Evolutionary conservation across 1,140 invertebrate genomes (phyloP), one percentile per base, ranked within the genome.

Genomic region (Drosophila novamexicana): DNA sequence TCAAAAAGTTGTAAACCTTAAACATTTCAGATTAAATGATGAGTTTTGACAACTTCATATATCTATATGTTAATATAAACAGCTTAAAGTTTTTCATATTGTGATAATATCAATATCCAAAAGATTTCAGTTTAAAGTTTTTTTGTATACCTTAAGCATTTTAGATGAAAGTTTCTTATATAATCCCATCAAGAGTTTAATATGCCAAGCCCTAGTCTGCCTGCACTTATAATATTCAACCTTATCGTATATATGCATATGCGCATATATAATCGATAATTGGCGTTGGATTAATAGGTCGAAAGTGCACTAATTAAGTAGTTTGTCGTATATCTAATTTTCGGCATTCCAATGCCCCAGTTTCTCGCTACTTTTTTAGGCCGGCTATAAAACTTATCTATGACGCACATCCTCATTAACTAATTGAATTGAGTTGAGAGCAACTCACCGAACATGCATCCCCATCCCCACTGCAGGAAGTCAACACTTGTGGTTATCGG

Each of bases 401-500:
- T 42, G 54, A 42, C 65, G 45, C 65, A 50, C 10, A 47, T 36
- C 12, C 40, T 59, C n/a, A 42, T 32, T 54, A 70, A 54, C 45
- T 45, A 9, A 32, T 16, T 53, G 16, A 52, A 53, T 16, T 40
- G 10, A 9, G n/a, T 49, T 18, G 18, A 18, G 18, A 18, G 18
- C 18, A 18, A 1, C 1, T 16, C 16, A 29, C 34, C 29, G 14
- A 7, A 57, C 22, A 29, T 29, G 22, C 22, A 29, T 29, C 22
- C 22, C n/a, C n/a, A 16, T 14, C 6, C 9, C 37, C 16, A 40
- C 32, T 39, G 29, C 47, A 67, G 63, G 70, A 73, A 59, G 10
- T 59, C 8, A 10, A 12, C 63, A 73, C 63, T 73, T 73, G 18
- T 14, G 14, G 39, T 45, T 73, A 73, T 63, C 59, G 44, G 42